phyloP scores from a whole-genome alignment of 2,113 vertebrate genomes.

The Synodontis membranacea region DNA sequence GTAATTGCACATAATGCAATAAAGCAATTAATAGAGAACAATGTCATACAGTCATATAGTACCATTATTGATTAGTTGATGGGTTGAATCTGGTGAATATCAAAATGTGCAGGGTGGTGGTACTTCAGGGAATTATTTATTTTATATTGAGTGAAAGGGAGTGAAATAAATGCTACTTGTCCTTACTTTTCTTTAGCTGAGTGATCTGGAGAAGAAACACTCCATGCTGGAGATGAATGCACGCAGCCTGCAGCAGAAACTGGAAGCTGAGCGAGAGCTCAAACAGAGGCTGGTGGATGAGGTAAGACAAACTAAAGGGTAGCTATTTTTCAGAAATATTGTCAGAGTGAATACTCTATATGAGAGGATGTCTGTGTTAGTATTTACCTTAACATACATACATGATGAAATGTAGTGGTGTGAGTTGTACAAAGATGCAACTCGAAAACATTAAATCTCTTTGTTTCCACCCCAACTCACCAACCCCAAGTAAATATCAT shows the following conservation, averaged over 20 bases:
- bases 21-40: not conserved
- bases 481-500: not conserved
- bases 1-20: not conserved
- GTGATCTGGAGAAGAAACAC: conserved; percentile 97
- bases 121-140: not conserved
- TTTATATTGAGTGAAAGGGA: not conserved
- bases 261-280: conserved; percentile 94
- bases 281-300: conserved; percentile 96
- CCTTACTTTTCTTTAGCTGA: conserved; percentile 72
- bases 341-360: not conserved
- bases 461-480: not conserved
- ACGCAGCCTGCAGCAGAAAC: conserved; percentile 93
- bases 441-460: not conserved
- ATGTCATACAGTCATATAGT: not conserved
- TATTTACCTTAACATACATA: too few species aligned
- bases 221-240: conserved; percentile 98
- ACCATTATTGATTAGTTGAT: not conserved
- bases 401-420: not conserved
- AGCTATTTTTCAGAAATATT: not conserved
- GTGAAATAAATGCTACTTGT: not conserved
- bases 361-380: not conserved
- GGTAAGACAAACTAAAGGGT: too few species aligned
- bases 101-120: not conserved
- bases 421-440: not conserved
- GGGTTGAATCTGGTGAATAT: not conserved